Percentiles rank a stretch among this genome's conserved stretches.
These are phyloP conservation scores for Bubo scandiacus DNA, from an alignment of 2,113 vertebrate species.

Conservation along the genomic window DNA sequence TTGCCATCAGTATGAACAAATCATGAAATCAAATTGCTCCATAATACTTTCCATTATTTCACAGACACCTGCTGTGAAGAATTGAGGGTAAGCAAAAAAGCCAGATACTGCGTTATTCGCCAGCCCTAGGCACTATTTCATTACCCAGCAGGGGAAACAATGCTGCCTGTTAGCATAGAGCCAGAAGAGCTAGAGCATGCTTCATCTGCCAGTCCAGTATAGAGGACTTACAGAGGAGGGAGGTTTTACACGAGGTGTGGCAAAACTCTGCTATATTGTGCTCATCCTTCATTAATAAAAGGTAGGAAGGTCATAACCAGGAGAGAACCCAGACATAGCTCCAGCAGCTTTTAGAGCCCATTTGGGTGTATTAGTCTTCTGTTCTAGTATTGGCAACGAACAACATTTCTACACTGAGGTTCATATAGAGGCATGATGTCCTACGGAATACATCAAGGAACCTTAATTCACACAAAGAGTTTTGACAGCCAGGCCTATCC, in stretches of 20 bases:
- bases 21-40: slow-evolving; percentile 42
- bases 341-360: not conserved
- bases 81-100: not conserved
- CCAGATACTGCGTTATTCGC: not conserved
- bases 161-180: not conserved
- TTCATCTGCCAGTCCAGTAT: not conserved
- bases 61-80: slow-evolving; percentile 25
- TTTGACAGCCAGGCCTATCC: not conserved
- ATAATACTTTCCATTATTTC: slow-evolving; percentile 33
- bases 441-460: not conserved
- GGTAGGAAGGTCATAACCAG: not conserved
- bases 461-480: not conserved
- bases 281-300: not conserved
- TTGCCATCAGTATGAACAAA: slow-evolving; percentile 21
- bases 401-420: not conserved
- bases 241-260: not conserved
- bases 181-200: not conserved
- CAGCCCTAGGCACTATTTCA: not conserved
- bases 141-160: not conserved
- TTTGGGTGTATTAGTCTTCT: not conserved
- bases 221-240: not conserved
- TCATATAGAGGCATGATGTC: not conserved
- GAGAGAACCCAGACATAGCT: not conserved
- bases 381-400: not conserved
- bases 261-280: not conserved